Evolutionary conservation across 1,140 invertebrate genomes (phyloP).

Genomic region (Cydia fagiglandana): DNA sequence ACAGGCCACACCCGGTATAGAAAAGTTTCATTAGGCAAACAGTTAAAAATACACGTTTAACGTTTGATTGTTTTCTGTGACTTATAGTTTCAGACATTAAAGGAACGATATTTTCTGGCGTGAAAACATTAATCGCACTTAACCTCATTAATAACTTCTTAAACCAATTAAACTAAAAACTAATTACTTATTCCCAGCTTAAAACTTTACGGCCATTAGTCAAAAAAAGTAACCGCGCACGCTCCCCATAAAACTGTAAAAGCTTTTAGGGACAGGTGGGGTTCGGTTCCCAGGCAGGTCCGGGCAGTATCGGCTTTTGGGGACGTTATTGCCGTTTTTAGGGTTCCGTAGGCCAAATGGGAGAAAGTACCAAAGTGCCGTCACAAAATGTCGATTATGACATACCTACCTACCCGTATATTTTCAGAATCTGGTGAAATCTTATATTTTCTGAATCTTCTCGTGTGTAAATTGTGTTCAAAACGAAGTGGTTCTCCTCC

Average conservation of each 20-base stretch:
- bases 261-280: slow-evolving; percentile 68
- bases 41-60: no score
- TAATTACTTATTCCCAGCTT: slow-evolving; percentile 29
- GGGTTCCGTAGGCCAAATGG: background rate
- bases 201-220: slow-evolving; percentile 40
- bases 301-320: slow-evolving; percentile 27
- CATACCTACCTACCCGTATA: no score
- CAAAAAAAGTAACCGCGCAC: slow-evolving; percentile 44
- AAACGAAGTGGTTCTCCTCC: no score
- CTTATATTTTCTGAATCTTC: no score
- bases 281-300: slow-evolving; percentile 59
- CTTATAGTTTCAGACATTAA: no score
- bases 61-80: no score
- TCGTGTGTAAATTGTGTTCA: no score
- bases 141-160: background rate
- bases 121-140: background rate
- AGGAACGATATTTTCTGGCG: background rate
- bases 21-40: no score
- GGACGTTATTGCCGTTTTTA: background rate
- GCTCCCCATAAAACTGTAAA: slow-evolving; percentile 54
- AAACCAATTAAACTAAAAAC: slow-evolving; percentile 17
- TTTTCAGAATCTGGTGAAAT: no score
- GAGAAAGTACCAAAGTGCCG: no score
- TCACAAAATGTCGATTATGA: no score
- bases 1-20: no score